Conservation (phyloP, 2,888 invertebrate genomes). For the Drosophila formosana region DNA sequence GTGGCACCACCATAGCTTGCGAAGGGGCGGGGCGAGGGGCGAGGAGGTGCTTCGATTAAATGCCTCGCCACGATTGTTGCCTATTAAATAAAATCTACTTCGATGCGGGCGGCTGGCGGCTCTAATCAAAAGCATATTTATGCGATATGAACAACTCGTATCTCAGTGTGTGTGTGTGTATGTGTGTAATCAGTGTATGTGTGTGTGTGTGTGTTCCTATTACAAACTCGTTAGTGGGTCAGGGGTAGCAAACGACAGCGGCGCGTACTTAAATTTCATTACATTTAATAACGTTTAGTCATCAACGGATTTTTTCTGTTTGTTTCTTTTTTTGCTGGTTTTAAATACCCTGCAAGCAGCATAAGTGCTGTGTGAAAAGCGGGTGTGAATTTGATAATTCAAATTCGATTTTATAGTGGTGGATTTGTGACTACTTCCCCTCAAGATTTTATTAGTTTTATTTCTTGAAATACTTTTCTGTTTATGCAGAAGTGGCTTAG, state of each 20-base stretch:
- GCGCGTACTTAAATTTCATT: conserved; percentile 70
- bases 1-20: not conserved
- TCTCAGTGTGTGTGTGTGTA: not conserved
- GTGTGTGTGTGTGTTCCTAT: conserved; percentile 39
- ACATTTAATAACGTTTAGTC: conserved; percentile 76
- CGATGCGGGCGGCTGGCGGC: conserved; percentile 62
- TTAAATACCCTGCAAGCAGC: not conserved
- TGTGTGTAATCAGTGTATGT: conserved; percentile 5
- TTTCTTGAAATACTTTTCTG: no score
- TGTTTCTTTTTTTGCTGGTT: not conserved
- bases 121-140: conserved; percentile 75
- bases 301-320: conserved; percentile 52
- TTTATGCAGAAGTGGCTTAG: no score
- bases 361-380: conserved; percentile 1
- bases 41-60: conserved; percentile 60
- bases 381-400: not conserved
- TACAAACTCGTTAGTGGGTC: conserved; percentile 66
- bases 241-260: conserved; percentile 64
- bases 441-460: no score
- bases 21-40: not conserved
- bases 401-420: not conserved
- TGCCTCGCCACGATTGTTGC: conserved; percentile 67
- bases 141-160: conserved; percentile 50
- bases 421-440: no score
- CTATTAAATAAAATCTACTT: conserved; percentile 72